phyloP scores from a whole-genome alignment of 1,140 invertebrate species.

The Macrobrachium rosenbergii region DNA sequence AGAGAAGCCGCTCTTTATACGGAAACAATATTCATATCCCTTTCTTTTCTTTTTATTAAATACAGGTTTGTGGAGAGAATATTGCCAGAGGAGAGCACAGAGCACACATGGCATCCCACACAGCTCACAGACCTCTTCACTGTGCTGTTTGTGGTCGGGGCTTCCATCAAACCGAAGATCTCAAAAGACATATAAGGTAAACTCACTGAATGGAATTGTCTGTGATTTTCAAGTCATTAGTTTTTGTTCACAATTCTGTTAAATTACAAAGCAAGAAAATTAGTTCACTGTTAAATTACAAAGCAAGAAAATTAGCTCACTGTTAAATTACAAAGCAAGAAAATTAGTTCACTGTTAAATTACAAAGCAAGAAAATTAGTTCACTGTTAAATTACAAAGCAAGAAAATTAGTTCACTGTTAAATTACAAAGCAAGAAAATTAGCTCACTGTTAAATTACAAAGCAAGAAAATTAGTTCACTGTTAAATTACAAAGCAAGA shows the following conservation, averaged over 20 bases:
- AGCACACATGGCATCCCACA: conserved; percentile 64
- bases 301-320: too few species aligned
- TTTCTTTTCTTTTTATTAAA: neutral
- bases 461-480: too few species aligned
- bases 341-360: too few species aligned
- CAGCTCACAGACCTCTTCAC: conserved; percentile 63
- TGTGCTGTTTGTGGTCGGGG: conserved; percentile 64
- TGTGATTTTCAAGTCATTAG: neutral
- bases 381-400: too few species aligned
- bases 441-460: too few species aligned
- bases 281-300: too few species aligned
- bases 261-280: neutral
- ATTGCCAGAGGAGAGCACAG: conserved; percentile 64
- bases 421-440: too few species aligned
- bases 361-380: too few species aligned
- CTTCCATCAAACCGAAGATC: conserved; percentile 65
- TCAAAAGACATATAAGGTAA: conserved; percentile 65
- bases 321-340: too few species aligned
- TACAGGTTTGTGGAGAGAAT: conserved; percentile 61
- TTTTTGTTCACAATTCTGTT: neutral
- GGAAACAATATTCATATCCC: neutral
- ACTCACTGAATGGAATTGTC: neutral
- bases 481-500: too few species aligned
- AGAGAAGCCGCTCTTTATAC: too few species aligned
- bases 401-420: too few species aligned